A percentile compares a stretch with the other conserved stretches of the same genome.
These are phyloP conservation scores for Diorhabda elongata DNA, from an alignment of 1,140 invertebrate genomes.

Conservation along the genomic window DNA sequence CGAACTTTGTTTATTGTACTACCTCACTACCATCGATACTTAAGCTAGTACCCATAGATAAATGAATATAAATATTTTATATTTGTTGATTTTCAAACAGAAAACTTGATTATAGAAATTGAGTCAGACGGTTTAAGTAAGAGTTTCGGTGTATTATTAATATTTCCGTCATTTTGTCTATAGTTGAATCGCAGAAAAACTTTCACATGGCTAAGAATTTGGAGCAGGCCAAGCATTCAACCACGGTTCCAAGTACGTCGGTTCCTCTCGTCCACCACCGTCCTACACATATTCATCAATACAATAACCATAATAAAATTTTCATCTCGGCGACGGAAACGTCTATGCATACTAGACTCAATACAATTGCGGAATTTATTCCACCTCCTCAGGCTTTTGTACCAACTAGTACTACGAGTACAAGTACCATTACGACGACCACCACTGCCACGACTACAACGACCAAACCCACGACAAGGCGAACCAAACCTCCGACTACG, in stretches of 20 bases:
- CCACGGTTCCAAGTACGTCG: constrained; percentile 48
- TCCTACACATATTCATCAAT: constrained; percentile 25
- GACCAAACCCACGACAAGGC: constrained; percentile 49
- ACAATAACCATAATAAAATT: constrained; percentile 32
- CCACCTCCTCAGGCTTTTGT: constrained; percentile 40
- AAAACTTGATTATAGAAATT: no score
- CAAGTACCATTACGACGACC: constrained; percentile 49
- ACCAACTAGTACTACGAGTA: constrained; percentile 43
- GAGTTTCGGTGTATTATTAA: no score
- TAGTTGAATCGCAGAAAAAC: constrained; percentile 85
- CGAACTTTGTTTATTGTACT: no score
- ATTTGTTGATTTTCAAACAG: no score
- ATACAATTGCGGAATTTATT: constrained; percentile 39
- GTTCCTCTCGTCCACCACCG: constrained; percentile 29
- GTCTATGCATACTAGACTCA: constrained; percentile 34
- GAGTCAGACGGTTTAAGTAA: no score
- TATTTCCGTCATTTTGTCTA: constrained; percentile 32
- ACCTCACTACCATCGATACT: no score
- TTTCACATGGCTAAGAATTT: constrained; percentile 68
- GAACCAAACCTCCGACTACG: constrained; percentile 54
- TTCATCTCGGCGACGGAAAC: constrained; percentile 32
- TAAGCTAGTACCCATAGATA: no score
- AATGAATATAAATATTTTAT: no score
- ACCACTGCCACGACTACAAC: constrained; percentile 51
- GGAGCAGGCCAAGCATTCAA: constrained; percentile 50